Percentiles rank a stretch among this genome's conserved stretches.
phyloP scores from a whole-genome alignment of 2,113 vertebrate genomes.

The Tragulus kanchil region DNA sequence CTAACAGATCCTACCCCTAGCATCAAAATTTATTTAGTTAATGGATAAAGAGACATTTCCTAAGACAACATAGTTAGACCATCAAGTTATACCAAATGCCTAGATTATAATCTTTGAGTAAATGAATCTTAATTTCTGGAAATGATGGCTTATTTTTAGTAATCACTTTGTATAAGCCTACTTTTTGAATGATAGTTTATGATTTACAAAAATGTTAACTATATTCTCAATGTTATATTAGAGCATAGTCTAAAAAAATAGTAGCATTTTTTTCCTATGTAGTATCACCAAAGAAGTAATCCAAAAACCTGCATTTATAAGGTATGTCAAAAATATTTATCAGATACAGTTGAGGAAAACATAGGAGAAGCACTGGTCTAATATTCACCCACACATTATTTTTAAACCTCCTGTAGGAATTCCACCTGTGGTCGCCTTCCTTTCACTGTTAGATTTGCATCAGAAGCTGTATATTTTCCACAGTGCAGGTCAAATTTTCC shows the following conservation, averaged over 20 bases:
- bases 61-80: neutral
- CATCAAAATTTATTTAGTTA: conserved; percentile 7
- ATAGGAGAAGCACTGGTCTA: neutral
- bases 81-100: conserved; percentile 16
- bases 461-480: neutral
- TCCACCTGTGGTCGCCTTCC: neutral
- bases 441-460: neutral
- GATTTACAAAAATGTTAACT: neutral
- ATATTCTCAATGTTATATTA: neutral
- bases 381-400: neutral
- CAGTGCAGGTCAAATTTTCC: neutral
- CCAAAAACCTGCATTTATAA: neutral
- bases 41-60: neutral
- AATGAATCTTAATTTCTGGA: conserved; percentile 23
- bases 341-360: neutral
- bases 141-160: neutral
- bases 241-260: conserved; percentile 19
- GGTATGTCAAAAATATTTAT: neutral
- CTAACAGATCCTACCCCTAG: neutral
- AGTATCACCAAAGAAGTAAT: neutral
- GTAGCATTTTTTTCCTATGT: neutral
- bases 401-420: neutral
- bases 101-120: neutral
- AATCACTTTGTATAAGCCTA: neutral
- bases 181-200: neutral